phyloP scores from a whole-genome alignment of 2,113 vertebrate genomes.

The Urocolius indicus region DNA sequence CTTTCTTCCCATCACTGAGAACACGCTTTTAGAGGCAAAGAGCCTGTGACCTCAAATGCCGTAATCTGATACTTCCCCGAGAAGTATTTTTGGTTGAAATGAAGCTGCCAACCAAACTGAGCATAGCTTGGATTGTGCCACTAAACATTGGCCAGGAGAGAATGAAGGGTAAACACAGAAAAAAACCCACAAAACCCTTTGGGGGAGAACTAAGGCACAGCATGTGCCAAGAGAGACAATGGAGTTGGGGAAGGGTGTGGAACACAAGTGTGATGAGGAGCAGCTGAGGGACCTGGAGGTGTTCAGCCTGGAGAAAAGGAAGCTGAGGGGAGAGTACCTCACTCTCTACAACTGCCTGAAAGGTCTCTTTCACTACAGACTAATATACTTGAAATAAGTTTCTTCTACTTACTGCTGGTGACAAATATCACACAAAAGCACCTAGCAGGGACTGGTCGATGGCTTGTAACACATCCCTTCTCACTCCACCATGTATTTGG shows the following conservation, averaged over 20 bases:
- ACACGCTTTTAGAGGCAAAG: neutral
- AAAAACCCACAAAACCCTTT: neutral
- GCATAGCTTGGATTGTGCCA: neutral
- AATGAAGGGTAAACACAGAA: too few relatives aligned
- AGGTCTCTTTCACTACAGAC: neutral
- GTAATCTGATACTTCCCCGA: neutral
- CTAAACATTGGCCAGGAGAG: neutral
- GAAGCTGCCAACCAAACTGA: neutral
- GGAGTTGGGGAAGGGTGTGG: too few relatives aligned
- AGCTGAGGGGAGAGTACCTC: too few relatives aligned
- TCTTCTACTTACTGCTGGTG: neutral
- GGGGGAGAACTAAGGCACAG: neutral
- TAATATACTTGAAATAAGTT: neutral
- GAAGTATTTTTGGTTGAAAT: neutral
- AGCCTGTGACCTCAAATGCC: neutral
- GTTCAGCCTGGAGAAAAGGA: too few relatives aligned
- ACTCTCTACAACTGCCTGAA: neutral
- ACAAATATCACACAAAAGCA: neutral
- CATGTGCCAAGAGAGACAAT: too few relatives aligned
- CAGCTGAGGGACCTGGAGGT: too few relatives aligned
- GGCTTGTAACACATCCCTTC: neutral
- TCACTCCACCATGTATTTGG: neutral
- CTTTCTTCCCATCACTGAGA: neutral
- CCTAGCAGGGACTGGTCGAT: fast-evolving
- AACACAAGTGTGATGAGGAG: too few relatives aligned